Percentiles rank a stretch among this genome's conserved stretches.
These are phyloP conservation scores for Cryptotis parvus DNA, from an alignment of 2,113 vertebrate genomes.

Conservation along the genomic window DNA sequence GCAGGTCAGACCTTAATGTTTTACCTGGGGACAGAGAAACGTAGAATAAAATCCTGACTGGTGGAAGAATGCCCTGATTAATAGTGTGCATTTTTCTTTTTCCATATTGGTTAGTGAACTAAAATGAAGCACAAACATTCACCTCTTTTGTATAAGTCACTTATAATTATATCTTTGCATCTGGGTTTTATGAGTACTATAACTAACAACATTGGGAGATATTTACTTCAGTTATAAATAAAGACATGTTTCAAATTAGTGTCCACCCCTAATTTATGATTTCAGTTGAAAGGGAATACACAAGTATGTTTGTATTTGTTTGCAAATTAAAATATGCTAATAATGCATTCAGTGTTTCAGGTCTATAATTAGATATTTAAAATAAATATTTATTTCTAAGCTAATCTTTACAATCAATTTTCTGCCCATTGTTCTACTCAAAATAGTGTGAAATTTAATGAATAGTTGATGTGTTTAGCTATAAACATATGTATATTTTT, in stretches of 20 bases:
- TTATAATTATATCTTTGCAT: neutral
- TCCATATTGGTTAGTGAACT: neutral
- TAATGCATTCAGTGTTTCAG: neutral
- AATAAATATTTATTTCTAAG: neutral
- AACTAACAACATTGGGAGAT: neutral
- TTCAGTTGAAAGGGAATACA: neutral
- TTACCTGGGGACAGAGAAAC: conserved; percentile 17
- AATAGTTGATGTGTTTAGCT: neutral
- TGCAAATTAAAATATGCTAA: too few relatives aligned
- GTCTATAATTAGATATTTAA: neutral
- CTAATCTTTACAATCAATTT: neutral
- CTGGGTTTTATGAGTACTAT: neutral
- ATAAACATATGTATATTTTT: too few relatives aligned
- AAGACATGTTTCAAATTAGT: neutral
- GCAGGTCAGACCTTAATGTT: neutral
- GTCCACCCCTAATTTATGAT: neutral
- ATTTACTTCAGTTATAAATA: neutral
- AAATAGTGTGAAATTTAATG: neutral
- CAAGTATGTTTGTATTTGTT: neutral
- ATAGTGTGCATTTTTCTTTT: neutral
- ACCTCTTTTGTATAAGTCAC: neutral
- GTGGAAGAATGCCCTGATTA: neutral
- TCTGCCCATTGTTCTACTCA: neutral
- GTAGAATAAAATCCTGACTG: neutral
- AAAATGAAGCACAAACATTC: neutral